phyloP scores from a whole-genome alignment of 2,888 invertebrate genomes.

The Trachelus tabidus region DNA sequence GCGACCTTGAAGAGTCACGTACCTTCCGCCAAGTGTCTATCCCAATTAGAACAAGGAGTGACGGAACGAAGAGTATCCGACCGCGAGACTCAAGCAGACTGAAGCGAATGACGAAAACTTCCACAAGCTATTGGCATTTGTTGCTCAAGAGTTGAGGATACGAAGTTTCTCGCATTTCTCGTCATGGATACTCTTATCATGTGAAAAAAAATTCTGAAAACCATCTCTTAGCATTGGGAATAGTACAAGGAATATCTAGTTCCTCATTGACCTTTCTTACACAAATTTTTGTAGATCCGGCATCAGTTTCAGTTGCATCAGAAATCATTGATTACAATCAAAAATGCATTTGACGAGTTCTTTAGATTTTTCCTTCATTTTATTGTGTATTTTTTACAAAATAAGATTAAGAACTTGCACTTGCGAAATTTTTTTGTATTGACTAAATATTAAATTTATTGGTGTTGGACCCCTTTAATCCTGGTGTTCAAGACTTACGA shows the following conservation, averaged over 20 bases:
- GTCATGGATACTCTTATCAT: not conserved
- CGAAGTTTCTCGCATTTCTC: not conserved
- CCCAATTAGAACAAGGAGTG: not conserved
- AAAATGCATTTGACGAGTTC: not conserved
- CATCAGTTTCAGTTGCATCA: not conserved
- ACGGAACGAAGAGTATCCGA: not conserved
- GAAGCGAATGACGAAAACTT: conserved; percentile 34
- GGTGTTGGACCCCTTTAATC: not conserved
- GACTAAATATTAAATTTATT: not conserved
- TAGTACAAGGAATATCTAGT: not conserved
- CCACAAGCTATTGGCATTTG: conserved; percentile 16
- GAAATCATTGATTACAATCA: not conserved
- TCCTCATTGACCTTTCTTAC: not conserved
- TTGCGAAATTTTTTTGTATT: not conserved
- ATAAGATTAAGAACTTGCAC: not conserved
- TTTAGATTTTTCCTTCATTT: not conserved
- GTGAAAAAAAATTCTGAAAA: not conserved
- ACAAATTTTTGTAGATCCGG: not conserved
- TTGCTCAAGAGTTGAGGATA: not conserved
- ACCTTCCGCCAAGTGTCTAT: not conserved
- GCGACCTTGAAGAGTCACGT: not conserved
- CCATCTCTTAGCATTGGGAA: not conserved
- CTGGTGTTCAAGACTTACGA: not conserved
- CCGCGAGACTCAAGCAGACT: conserved; percentile 34
- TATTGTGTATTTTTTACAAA: not conserved